Conservation (phyloP, 2,888 invertebrate genomes). For the Nemurella pictetii region DNA sequence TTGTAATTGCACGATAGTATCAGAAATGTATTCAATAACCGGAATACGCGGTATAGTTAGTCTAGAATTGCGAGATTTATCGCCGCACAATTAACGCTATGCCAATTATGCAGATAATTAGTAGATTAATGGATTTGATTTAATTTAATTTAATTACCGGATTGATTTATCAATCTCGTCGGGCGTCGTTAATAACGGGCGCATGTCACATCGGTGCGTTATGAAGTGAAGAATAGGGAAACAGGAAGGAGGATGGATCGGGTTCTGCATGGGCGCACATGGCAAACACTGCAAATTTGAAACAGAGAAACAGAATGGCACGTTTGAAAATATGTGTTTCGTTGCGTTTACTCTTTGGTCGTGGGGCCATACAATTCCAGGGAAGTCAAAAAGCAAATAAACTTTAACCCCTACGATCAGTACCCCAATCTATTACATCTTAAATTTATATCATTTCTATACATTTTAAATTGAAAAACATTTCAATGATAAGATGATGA, state of each 20-base stretch:
- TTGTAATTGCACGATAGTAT: slow-evolving; percentile 20
- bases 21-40: slow-evolving; percentile 17
- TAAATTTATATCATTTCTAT: too few species aligned
- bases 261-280: background rate
- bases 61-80: slow-evolving; percentile 5
- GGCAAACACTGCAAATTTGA: background rate
- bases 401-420: too few species aligned
- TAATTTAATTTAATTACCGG: slow-evolving; percentile 10
- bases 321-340: too few species aligned
- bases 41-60: background rate
- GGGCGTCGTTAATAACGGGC: background rate
- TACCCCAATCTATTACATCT: too few species aligned
- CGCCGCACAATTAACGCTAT: slow-evolving; percentile 1
- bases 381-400: too few species aligned
- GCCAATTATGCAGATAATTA: slow-evolving; percentile 17
- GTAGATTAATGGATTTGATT: slow-evolving; percentile 3
- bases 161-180: background rate
- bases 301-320: too few species aligned
- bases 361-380: too few species aligned
- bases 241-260: background rate
- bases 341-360: too few species aligned
- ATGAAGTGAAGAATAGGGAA: background rate
- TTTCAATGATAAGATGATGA: too few species aligned
- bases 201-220: background rate
- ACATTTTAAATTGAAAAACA: too few species aligned